Conservation (phyloP, 2,113 vertebrate genomes). For the Collichthys lucidus region DNA sequence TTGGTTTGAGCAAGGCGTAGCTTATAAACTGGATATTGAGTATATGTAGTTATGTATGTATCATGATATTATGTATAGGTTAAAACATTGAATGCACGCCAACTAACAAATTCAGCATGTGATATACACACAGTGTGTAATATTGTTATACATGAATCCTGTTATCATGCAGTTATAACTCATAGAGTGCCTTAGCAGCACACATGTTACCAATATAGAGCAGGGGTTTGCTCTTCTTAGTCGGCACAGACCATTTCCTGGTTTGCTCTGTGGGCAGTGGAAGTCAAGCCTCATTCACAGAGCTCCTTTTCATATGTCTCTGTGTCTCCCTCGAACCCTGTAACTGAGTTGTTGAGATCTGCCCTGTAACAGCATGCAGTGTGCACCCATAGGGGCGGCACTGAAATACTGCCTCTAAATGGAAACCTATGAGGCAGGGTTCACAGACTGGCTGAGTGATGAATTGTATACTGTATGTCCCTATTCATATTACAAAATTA, state of each 20-base stretch:
- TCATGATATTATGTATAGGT: neutral
- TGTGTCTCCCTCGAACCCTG: constrained; percentile 38
- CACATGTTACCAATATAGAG: constrained; percentile 31
- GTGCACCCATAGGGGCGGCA: constrained; percentile 36
- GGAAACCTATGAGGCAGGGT: constrained; percentile 18
- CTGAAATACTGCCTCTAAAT: constrained; percentile 48
- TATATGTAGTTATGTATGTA: neutral
- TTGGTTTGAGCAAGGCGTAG: neutral
- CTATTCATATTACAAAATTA: constrained; percentile 67
- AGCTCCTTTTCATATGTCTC: constrained; percentile 70
- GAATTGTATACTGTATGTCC: constrained; percentile 48
- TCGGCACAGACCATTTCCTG: constrained; percentile 43
- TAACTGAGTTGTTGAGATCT: constrained; percentile 26
- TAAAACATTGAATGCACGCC: neutral
- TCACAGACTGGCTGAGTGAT: constrained; percentile 49
- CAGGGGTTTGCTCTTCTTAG: constrained; percentile 27
- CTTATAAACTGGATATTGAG: neutral
- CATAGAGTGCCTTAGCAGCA: neutral
- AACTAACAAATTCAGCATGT: neutral
- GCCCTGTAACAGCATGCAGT: constrained; percentile 32
- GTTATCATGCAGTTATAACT: neutral
- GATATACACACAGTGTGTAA: neutral
- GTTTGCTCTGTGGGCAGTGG: constrained; percentile 53
- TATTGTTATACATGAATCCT: neutral
- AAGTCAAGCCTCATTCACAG: constrained; percentile 61